Base-by-base conservation (phyloP, 2,113 vertebrate genomes). In the Lampris megalopsis region DNA sequence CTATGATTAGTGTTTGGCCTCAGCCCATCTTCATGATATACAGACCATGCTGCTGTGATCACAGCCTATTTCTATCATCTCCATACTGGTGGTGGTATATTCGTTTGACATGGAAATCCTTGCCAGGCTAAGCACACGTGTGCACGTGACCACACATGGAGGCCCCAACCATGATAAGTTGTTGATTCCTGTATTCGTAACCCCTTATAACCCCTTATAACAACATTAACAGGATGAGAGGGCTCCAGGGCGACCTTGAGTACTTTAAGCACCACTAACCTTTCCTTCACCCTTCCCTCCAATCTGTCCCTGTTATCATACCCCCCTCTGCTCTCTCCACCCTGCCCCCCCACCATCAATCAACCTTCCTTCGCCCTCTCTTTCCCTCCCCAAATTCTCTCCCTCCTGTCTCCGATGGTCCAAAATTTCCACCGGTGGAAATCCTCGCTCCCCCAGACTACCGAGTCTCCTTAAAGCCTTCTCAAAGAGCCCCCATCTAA, bases 191-290 rank as follows among this genome's bases (percentile, higher is more conserved):
- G 65, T 57, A 75, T 57, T 68, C 66, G 67, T n/a, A 70, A 66
- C 49, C 48, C 24, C 59, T 43, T 49, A 56, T 38, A 62, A 61
- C n/a, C 13, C n/a, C 9, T 71, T 37, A 68, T 75, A 71, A 68
- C 71, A 56, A 52, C 53, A 58, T 70, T 84, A 48, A 63, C 64
- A 37, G 75, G 71, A 38, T 54, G n/a, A 56, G 58, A 38, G 35
- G 37, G 59, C 2, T 83, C 38, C 37, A 69, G 49, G 40, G 67
- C 63, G 73, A 85, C 81, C 86, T 88, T 37, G 49, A 79, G 57
- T 85, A 71, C 54, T 79, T 9, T 53, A 57, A 80, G 50, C 53
- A 64, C 53, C 48, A 35, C 71, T 83, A 63, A 84, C 88, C 84
- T 86, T 48, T 84, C 73, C 41, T 83, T 85, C 75, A 83, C 65